Conservation (phyloP, 2,113 vertebrate species). For the Siphamia tubifer region DNA sequence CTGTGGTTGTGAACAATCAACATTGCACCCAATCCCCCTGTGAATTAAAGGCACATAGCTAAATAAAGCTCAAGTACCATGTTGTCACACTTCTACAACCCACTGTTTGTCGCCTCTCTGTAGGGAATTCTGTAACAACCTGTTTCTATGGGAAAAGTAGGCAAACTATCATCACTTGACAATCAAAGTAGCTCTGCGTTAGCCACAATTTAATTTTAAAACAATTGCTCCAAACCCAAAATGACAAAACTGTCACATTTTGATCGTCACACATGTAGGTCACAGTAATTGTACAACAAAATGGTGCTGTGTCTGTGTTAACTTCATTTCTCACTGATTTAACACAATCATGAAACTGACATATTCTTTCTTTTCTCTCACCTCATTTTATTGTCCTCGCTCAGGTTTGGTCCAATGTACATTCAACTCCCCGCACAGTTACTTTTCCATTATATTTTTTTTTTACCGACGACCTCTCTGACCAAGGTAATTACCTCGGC, state of each 20-base stretch:
- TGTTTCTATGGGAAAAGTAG: slow-evolving; percentile 48
- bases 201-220: slow-evolving; percentile 44
- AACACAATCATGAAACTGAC: not conserved
- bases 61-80: slow-evolving; percentile 75
- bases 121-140: slow-evolving; percentile 65
- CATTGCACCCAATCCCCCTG: slow-evolving; percentile 63
- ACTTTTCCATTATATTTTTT: slow-evolving; percentile 59
- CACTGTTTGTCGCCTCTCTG: slow-evolving; percentile 55
- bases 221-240: slow-evolving; percentile 30
- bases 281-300: slow-evolving; percentile 28
- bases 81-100: slow-evolving; percentile 51
- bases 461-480: slow-evolving; percentile 56
- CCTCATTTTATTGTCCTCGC: slow-evolving; percentile 14
- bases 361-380: not conserved
- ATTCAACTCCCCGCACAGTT: slow-evolving; percentile 47
- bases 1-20: slow-evolving; percentile 67
- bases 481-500: slow-evolving; percentile 70
- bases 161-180: slow-evolving; percentile 49
- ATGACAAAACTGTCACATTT: slow-evolving; percentile 24
- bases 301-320: not conserved
- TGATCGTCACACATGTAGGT: slow-evolving; percentile 43
- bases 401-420: slow-evolving; percentile 27
- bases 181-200: slow-evolving; percentile 42
- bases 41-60: slow-evolving; percentile 73
- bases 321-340: slow-evolving; percentile 11